These are phyloP conservation scores for Hippocampus abdominalis DNA, from an alignment of 2,113 vertebrate species.

Conservation along the genomic window DNA sequence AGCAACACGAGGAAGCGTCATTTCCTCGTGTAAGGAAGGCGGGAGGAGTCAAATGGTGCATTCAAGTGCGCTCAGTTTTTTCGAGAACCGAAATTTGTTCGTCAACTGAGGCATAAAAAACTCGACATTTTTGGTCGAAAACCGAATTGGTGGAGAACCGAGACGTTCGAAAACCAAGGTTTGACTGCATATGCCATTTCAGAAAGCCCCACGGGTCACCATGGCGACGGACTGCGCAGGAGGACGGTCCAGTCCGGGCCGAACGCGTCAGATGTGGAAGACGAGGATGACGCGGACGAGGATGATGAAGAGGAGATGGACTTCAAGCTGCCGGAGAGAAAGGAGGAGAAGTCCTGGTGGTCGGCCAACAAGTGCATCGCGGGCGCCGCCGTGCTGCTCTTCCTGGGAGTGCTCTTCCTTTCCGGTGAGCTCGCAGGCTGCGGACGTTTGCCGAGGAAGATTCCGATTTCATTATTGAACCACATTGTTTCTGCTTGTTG, in stretches of 20 bases:
- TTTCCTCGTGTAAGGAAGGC: too few relatives aligned
- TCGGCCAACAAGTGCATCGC: conserved; percentile 78
- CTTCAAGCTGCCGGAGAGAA: conserved; percentile 56
- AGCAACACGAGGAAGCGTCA: too few relatives aligned
- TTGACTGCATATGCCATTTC: not conserved
- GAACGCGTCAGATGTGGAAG: conserved; percentile 71
- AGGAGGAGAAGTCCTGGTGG: conserved; percentile 63
- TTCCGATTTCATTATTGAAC: too few relatives aligned
- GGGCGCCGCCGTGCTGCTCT: conserved; percentile 75
- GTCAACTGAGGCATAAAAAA: too few relatives aligned
- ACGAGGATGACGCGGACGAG: conserved; percentile 63
- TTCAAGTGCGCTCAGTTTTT: too few relatives aligned
- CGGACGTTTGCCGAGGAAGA: too few relatives aligned
- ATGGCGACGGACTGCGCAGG: conserved; percentile 61
- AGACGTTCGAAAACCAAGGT: too few relatives aligned
- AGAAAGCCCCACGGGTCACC: conserved; percentile 35
- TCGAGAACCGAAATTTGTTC: too few relatives aligned
- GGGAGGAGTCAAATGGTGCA: too few relatives aligned
- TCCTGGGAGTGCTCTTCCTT: conserved; percentile 80
- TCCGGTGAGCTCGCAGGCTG: conserved; percentile 72
- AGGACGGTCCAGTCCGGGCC: conserved; percentile 49
- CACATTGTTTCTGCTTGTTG: conserved; percentile 19
- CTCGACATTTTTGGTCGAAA: too few relatives aligned
- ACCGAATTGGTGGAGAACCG: too few relatives aligned
- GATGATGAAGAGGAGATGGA: conserved; percentile 70